Conservation (phyloP, 2,113 vertebrate genomes). For the Boleophthalmus pectinirostris region DNA sequence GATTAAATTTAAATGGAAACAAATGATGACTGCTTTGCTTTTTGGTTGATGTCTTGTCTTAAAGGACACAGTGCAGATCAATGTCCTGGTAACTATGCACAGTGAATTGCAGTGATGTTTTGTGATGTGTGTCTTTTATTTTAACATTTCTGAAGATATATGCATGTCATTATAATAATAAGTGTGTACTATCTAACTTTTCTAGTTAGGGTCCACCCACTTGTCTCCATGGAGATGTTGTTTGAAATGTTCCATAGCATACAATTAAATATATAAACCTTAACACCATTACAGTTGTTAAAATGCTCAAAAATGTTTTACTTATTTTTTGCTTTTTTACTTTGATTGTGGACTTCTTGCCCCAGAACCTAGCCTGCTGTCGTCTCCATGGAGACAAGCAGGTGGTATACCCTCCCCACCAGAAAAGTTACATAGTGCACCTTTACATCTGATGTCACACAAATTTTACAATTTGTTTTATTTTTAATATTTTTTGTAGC, state of each 20-base stretch:
- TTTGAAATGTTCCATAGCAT: neutral
- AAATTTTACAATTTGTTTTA: neutral
- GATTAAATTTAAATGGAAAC: neutral
- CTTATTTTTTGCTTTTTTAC: neutral
- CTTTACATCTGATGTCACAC: neutral
- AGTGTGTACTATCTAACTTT: neutral
- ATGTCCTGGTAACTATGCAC: slow-evolving; percentile 64
- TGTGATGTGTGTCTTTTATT: slow-evolving; percentile 7
- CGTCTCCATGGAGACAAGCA: neutral
- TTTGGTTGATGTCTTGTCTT: slow-evolving; percentile 55
- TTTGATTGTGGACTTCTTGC: neutral
- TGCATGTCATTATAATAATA: slow-evolving; percentile 34
- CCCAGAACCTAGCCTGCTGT: neutral
- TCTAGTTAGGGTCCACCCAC: neutral
- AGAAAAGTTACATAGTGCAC: neutral
- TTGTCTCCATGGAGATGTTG: neutral
- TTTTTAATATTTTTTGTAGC: slow-evolving; percentile 2
- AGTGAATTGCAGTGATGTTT: slow-evolving; percentile 25
- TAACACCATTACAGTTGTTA: neutral
- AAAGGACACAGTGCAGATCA: slow-evolving; percentile 61
- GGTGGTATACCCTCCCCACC: too few relatives aligned
- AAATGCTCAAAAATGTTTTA: neutral
- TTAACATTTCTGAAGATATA: slow-evolving; percentile 8
- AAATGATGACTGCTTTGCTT: slow-evolving; percentile 23
- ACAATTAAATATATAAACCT: neutral